Conservation (phyloP, 1,140 invertebrate species). For the Macrobrachium nipponense region DNA sequence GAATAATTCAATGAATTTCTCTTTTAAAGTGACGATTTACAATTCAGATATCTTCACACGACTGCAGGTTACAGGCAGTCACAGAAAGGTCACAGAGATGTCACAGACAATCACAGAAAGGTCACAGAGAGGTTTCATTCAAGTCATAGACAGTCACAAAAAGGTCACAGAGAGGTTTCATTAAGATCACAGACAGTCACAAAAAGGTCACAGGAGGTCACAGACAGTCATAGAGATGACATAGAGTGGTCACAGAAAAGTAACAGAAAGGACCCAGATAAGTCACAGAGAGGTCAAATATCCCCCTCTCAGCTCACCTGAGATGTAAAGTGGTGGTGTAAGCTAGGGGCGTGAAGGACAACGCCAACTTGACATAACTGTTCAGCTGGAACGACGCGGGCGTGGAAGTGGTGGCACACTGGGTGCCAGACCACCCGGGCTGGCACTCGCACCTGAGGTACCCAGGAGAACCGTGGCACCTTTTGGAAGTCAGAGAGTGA, state of each 20-base stretch:
- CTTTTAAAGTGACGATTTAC: too few relatives aligned
- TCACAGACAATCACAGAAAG: background rate
- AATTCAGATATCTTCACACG: too few relatives aligned
- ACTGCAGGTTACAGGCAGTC: background rate
- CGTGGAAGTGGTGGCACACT: slow-evolving; percentile 27
- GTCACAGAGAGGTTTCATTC: too few relatives aligned
- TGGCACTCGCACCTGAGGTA: slow-evolving; percentile 36
- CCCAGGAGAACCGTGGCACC: slow-evolving; percentile 39
- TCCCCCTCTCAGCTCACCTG: background rate
- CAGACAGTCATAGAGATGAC: too few relatives aligned
- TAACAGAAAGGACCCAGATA: background rate
- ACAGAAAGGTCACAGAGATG: background rate
- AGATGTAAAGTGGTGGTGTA: slow-evolving; percentile 35
- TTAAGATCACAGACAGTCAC: too few relatives aligned
- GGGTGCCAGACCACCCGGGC: slow-evolving; percentile 21
- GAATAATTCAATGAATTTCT: too few relatives aligned
- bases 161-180: too few relatives aligned
- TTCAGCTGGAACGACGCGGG: slow-evolving; percentile 39
- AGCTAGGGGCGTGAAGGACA: slow-evolving; percentile 41
- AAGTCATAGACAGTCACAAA: too few relatives aligned
- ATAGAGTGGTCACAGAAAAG: too few relatives aligned
- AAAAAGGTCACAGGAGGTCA: too few relatives aligned
- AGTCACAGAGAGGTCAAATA: background rate
- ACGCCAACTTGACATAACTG: slow-evolving; percentile 35
- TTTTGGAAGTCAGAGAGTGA: background rate